phyloP scores from a whole-genome alignment of 2,797 vertebrate species.

The Sebastes matsubarae region DNA sequence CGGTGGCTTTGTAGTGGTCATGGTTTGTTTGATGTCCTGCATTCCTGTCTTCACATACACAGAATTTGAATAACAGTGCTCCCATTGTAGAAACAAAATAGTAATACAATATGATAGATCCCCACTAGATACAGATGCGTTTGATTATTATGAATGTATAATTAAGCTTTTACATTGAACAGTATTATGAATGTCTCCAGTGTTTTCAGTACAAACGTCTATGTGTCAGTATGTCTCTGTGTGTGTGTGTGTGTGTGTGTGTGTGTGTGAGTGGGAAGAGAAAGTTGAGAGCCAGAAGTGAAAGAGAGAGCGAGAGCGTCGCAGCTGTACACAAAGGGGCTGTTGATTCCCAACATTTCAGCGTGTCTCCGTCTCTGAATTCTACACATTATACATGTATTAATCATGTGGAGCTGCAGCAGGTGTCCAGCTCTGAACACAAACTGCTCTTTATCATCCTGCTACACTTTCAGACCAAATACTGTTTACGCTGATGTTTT shows the following conservation, averaged over 20 bases:
- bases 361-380: constrained; percentile 38
- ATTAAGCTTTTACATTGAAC: constrained; percentile 2
- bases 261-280: constrained; percentile 51
- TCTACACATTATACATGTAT: constrained; percentile 45
- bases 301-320: constrained; percentile 27
- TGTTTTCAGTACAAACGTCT: constrained; percentile 61
- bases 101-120: neutral
- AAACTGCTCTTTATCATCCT: constrained; percentile 29
- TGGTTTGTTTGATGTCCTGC: constrained; percentile 6
- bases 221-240: constrained; percentile 44
- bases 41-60: constrained; percentile 21
- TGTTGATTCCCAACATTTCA: constrained; percentile 64
- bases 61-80: neutral
- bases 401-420: constrained; percentile 44
- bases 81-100: neutral
- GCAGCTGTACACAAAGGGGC: constrained; percentile 79
- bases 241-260: constrained; percentile 11
- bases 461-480: neutral
- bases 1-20: constrained; percentile 31
- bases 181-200: constrained; percentile 48
- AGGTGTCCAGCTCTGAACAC: constrained; percentile 52
- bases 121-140: neutral
- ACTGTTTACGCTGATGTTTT: neutral
- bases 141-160: neutral
- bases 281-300: constrained; percentile 46